These are phyloP conservation scores for Tenthredo livida DNA, from an alignment of 2,888 invertebrate species.

Conservation along the genomic window DNA sequence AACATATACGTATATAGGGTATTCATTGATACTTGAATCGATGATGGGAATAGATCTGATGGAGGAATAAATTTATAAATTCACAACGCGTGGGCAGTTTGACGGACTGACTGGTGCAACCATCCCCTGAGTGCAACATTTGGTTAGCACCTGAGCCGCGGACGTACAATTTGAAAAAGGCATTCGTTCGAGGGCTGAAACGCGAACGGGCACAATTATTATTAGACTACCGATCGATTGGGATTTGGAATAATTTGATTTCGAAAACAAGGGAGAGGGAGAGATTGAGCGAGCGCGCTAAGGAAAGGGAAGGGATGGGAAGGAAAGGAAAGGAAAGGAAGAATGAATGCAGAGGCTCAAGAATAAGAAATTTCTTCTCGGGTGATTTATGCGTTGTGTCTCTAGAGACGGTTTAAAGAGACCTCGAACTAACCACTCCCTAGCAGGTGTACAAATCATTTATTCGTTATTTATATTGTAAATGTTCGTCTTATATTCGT, in stretches of 20 bases:
- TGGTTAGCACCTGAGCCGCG: conserved; percentile 34
- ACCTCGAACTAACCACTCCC: conserved; percentile 30
- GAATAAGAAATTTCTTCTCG: conserved; percentile 35
- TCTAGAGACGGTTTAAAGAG: conserved; percentile 23
- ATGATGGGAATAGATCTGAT: not conserved
- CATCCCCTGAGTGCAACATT: conserved; percentile 24
- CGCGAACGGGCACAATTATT: conserved; percentile 20
- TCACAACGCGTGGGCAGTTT: conserved; percentile 6
- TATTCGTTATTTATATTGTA: conserved; percentile 48
- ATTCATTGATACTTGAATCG: conserved; percentile 34
- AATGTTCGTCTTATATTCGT: conserved; percentile 42
- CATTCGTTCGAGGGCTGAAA: conserved; percentile 6
- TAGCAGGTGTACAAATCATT: conserved; percentile 45
- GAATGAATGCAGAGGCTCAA: conserved; percentile 17
- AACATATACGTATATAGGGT: not conserved
- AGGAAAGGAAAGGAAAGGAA: not conserved
- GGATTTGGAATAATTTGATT: conserved; percentile 19
- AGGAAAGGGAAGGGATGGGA: not conserved
- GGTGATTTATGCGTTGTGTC: conserved; percentile 46
- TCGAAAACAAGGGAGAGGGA: not conserved
- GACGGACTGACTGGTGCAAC: not conserved
- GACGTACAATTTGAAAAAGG: conserved; percentile 24
- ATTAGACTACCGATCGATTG: not conserved
- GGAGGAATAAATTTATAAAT: conserved; percentile 28
- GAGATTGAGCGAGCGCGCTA: not conserved